These are phyloP conservation scores for Otocyon megalotis DNA, from an alignment of 2,113 vertebrate genomes.

Conservation along the genomic window DNA sequence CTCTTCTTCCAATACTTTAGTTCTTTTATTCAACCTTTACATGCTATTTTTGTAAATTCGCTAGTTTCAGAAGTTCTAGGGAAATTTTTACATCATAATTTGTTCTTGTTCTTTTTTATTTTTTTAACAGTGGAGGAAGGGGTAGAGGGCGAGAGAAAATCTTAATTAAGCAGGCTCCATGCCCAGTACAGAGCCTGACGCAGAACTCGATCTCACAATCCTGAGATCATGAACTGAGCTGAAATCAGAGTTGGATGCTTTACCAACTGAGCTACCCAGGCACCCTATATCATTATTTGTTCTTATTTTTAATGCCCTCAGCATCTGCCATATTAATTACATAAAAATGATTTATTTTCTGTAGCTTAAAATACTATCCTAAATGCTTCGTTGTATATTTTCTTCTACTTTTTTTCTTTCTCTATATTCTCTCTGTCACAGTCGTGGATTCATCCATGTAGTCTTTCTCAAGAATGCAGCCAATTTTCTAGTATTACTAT, in stretches of 20 bases:
- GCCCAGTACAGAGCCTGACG: no score
- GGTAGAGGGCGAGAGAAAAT: no score
- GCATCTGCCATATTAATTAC: constrained; percentile 42
- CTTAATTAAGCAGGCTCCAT: no score
- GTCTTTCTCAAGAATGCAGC: constrained; percentile 14
- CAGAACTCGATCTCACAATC: no score
- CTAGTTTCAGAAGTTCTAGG: constrained; percentile 1
- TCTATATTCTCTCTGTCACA: not conserved
- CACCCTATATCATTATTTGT: not conserved
- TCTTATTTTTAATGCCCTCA: constrained; percentile 15
- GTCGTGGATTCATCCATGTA: not conserved
- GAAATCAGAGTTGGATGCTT: no score
- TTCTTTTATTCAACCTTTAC: not conserved
- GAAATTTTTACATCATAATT: constrained; percentile 15
- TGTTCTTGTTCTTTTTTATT: not conserved
- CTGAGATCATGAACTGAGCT: no score
- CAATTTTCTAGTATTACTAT: not conserved
- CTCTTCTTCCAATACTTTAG: not conserved
- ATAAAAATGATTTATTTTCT: not conserved
- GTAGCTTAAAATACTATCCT: constrained; percentile 6
- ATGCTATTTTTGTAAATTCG: not conserved
- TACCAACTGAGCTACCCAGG: no score
- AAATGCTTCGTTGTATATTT: not conserved
- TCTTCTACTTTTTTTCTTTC: not conserved
- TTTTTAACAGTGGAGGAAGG: no score